Base-by-base conservation (phyloP, 2,888 invertebrate species). In the Dryadula phaetusa region DNA sequence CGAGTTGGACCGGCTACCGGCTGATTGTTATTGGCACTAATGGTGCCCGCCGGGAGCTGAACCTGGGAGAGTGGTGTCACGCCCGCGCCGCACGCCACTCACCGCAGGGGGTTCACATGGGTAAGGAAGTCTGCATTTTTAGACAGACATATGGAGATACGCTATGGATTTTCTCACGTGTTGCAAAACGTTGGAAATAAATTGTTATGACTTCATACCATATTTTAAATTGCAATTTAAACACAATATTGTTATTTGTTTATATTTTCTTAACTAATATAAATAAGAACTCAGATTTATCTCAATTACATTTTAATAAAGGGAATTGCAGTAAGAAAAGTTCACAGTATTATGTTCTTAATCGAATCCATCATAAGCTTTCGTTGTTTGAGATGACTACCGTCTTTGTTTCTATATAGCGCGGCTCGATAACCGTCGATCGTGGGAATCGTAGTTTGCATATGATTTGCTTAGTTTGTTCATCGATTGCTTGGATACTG, bases 1-100 rank as follows among this genome's bases (percentile, higher is more conserved):
- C 83, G 84, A 85, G 83, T 81, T 78, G 78, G 75, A 81, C 79
- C 77, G 79, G 90, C 92, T 92, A 92, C 92, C 85, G 92, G 77
- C 87, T 86, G 90, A 89, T 88, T 86, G 90, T 91, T 92, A 91
- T 88, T 88, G 89, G 83, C 74, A 80, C 79, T 92, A 92, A 92
- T 92, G 76, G 89, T 85, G 92, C 91, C 92, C 86, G 79, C 82
- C 83, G 90, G 92, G 89, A 82, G 76, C 82, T 85, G 83, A 82
- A 84, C 85, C 82, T 78, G 76, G 78, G 79, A 76, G 76, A 78
- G 78, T 75, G 78, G 79, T 82, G 90, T 87, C 90, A 90, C 91
- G 90, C 88, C 86, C 79, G 86, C 83, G 77, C 74, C 79, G 84
- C 88, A 86, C 87, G 88, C 83, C 78, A 77, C 74, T 62, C 64